Evolutionary conservation across 2,113 vertebrate genomes (phyloP).

Genomic region (Halichoeres trimaculatus): DNA sequence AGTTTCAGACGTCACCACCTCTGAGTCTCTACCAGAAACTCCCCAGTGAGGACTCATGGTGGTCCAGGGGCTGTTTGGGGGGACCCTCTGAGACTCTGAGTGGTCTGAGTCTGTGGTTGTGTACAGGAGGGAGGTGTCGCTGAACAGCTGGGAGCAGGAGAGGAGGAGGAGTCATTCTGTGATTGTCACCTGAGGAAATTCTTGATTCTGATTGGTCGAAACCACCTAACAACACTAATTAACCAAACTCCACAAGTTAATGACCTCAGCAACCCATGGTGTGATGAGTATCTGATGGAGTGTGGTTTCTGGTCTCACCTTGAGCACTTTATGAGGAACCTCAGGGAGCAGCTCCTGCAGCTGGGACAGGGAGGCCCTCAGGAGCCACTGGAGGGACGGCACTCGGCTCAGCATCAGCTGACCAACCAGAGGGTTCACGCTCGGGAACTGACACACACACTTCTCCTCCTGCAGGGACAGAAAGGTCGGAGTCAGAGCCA

Average conservation of each 20-base stretch:
- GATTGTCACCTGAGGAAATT: too few relatives aligned
- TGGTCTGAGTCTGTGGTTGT: slow-evolving; percentile 53
- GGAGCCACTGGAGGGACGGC: slow-evolving; percentile 84
- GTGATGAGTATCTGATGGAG: not conserved
- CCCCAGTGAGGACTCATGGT: too few relatives aligned
- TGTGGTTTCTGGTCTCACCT: slow-evolving; percentile 79
- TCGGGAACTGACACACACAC: slow-evolving; percentile 87
- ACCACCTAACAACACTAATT: too few relatives aligned
- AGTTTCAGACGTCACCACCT: too few relatives aligned
- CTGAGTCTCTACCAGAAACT: too few relatives aligned
- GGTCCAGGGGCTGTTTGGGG: slow-evolving; percentile 10
- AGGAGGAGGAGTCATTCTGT: not conserved
- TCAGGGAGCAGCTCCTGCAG: slow-evolving; percentile 88
- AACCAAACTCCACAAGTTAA: too few relatives aligned
- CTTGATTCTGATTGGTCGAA: too few relatives aligned
- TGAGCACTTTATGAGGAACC: slow-evolving; percentile 90
- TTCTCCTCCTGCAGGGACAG: slow-evolving; percentile 84
- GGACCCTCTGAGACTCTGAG: slow-evolving; percentile 42
- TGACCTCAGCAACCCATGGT: too few relatives aligned
- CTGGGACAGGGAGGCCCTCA: slow-evolving; percentile 84
- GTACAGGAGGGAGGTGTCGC: slow-evolving; percentile 84
- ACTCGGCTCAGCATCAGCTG: slow-evolving; percentile 89
- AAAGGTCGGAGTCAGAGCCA: too few relatives aligned
- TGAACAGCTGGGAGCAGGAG: slow-evolving; percentile 86
- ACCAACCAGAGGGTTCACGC: slow-evolving; percentile 89